Evolutionary conservation across 2,113 vertebrate genomes (phyloP), one percentile per base, ranked within the genome.

Genomic region (Marcusenius ussheri): DNA sequence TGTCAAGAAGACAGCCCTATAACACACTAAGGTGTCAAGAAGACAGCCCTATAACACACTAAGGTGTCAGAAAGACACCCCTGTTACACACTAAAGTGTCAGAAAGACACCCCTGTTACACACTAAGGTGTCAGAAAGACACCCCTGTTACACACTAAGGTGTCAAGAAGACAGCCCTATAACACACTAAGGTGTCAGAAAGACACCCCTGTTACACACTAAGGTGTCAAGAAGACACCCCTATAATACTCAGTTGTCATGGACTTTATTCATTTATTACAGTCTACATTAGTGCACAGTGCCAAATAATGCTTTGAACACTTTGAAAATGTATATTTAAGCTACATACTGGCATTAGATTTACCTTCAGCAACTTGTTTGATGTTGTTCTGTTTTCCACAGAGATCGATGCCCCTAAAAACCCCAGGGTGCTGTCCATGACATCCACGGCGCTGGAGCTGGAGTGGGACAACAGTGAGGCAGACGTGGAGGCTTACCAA

Each of bases 341-440:
- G 27, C 3, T 70, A 70, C 0, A 1, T 31, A 31, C 7, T 27
- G n/a, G 27, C 31, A 70, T 31, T 31, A 31, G 3, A 70, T 31
- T 90, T 74, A 88, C 92, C 86, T 89, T 91, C 92, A 91, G 94
- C 93, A 93, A 92, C 93, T 92, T 93, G 93, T 94, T 94, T 95
- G 94, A 94, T 94, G 95, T 91, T 95, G 95, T 94, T 93, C 95
- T 95, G 77, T 94, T 96, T 91, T 96, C 91, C 90, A 88, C 95
- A 99, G 98, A 99, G 94, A 98, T 99, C 0, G 98, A 99, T 89
- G 97, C 98, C 11, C 98, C 98, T 84, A 99, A 98, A 95, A 99
- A 99, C 93, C 91, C 97, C 87, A 95, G 97, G 42, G 97, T 99
- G 13, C 93, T 97, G 53, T 97, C 96, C 0, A 97, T 96, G 91